These are phyloP conservation scores for Pygathrix nemaeus DNA, from an alignment of 2,113 vertebrate genomes.

Conservation along the genomic window DNA sequence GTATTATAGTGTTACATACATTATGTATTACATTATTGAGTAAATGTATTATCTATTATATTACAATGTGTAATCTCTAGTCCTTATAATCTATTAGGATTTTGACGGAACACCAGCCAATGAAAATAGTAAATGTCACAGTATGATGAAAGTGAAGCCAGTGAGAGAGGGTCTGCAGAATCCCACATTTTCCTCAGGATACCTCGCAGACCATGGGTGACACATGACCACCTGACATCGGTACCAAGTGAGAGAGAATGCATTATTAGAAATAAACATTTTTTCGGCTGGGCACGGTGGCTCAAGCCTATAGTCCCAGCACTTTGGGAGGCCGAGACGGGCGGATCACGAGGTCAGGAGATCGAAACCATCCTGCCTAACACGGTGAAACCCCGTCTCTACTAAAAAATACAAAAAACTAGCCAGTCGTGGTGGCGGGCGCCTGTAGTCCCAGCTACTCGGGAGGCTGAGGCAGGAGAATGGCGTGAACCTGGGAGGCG, in stretches of 20 bases:
- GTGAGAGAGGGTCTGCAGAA: not conserved
- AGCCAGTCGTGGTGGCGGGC: rapidly evolving
- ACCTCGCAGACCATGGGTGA: not conserved
- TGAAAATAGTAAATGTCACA: not conserved
- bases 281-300: not conserved
- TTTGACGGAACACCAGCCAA: not conserved
- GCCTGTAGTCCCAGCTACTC: too few relatives aligned
- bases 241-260: not conserved
- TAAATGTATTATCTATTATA: too few relatives aligned
- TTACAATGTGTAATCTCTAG: not conserved
- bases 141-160: not conserved
- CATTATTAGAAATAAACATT: not conserved
- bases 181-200: not conserved
- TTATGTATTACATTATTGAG: too few relatives aligned
- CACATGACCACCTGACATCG: not conserved
- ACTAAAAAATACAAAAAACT: too few relatives aligned
- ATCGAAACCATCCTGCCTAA: too few relatives aligned
- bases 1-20: not conserved
- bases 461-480: too few relatives aligned
- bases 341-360: too few relatives aligned
- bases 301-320: too few relatives aligned
- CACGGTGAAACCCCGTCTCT: too few relatives aligned
- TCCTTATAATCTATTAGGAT: not conserved
- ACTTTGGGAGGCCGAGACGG: too few relatives aligned
- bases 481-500: too few relatives aligned